These are phyloP conservation scores for Euproctis similis DNA, from an alignment of 2,888 invertebrate genomes.

Conservation along the genomic window DNA sequence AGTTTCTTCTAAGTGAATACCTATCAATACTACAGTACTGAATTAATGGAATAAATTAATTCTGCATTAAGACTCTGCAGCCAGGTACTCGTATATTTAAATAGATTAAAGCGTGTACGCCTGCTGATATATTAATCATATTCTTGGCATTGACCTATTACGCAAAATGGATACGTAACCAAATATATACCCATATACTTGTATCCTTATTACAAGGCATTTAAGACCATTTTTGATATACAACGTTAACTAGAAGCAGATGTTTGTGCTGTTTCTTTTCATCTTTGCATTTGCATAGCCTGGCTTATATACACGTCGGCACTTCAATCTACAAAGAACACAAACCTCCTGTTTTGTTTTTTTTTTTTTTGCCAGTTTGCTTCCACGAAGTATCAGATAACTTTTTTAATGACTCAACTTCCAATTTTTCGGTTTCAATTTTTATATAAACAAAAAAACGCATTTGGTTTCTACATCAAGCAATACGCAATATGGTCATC, in stretches of 20 bases:
- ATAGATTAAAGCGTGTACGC: conserved; percentile 14
- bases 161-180: conserved; percentile 25
- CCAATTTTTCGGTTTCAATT: too few species aligned
- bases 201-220: conserved; percentile 13
- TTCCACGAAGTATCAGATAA: conserved; percentile 11
- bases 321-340: conserved; percentile 16
- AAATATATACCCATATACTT: conserved; percentile 11
- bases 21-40: too few species aligned
- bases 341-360: conserved; percentile 10
- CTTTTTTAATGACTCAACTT: too few species aligned
- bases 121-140: conserved; percentile 16
- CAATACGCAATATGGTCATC: too few species aligned
- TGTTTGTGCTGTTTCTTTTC: conserved; percentile 18
- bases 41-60: too few species aligned
- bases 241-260: conserved; percentile 28
- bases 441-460: conserved; percentile 7
- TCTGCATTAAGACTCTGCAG: too few species aligned
- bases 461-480: conserved; percentile 9
- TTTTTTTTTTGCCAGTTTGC: conserved; percentile 13
- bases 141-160: conserved; percentile 39
- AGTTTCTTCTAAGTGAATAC: too few species aligned
- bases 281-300: conserved; percentile 40
- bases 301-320: conserved; percentile 26
- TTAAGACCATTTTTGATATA: conserved; percentile 14
- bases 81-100: too few species aligned